phyloP scores from a whole-genome alignment of 2,888 invertebrate genomes.

The Temnothorax ravouxi region DNA sequence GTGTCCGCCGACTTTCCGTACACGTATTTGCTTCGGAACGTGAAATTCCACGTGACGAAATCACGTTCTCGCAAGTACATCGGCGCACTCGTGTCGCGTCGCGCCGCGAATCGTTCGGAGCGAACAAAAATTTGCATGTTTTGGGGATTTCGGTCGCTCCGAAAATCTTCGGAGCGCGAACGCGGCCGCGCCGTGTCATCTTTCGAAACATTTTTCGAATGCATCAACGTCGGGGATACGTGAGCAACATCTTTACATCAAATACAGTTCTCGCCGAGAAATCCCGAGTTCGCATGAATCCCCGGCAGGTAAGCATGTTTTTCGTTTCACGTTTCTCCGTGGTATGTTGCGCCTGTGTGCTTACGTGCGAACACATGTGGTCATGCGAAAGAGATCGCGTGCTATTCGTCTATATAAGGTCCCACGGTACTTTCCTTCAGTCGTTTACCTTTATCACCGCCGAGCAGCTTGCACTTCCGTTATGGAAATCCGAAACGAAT shows the following conservation, averaged over 20 bases:
- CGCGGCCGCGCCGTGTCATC: slow-evolving; percentile 26
- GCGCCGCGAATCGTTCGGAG: slow-evolving; percentile 38
- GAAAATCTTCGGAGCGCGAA: slow-evolving; percentile 21
- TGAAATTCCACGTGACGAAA: slow-evolving; percentile 38
- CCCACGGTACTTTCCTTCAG: slow-evolving; percentile 72
- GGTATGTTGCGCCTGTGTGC: slow-evolving; percentile 10
- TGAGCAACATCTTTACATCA: slow-evolving; percentile 47
- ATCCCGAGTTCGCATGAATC: slow-evolving; percentile 20
- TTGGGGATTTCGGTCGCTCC: slow-evolving; percentile 14
- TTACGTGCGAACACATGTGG: slow-evolving; percentile 45
- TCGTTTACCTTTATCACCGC: slow-evolving; percentile 73
- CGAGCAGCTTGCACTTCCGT: slow-evolving; percentile 73
- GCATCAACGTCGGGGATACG: slow-evolving; percentile 41
- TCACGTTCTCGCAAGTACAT: slow-evolving; percentile 44
- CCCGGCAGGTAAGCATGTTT: slow-evolving; percentile 22
- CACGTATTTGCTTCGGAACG: slow-evolving; percentile 30
- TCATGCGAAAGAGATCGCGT: slow-evolving; percentile 69
- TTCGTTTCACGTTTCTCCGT: slow-evolving; percentile 29
- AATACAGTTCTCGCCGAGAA: slow-evolving; percentile 20
- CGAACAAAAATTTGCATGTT: slow-evolving; percentile 35
- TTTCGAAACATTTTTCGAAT: slow-evolving; percentile 53
- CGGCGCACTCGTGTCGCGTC: slow-evolving; percentile 16
- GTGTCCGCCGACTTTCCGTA: slow-evolving; percentile 21
- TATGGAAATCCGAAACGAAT: slow-evolving; percentile 70
- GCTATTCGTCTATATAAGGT: slow-evolving; percentile 68